Evolutionary conservation across 2,113 vertebrate genomes (phyloP).

Genomic region (Piliocolobus tephrosceles): DNA sequence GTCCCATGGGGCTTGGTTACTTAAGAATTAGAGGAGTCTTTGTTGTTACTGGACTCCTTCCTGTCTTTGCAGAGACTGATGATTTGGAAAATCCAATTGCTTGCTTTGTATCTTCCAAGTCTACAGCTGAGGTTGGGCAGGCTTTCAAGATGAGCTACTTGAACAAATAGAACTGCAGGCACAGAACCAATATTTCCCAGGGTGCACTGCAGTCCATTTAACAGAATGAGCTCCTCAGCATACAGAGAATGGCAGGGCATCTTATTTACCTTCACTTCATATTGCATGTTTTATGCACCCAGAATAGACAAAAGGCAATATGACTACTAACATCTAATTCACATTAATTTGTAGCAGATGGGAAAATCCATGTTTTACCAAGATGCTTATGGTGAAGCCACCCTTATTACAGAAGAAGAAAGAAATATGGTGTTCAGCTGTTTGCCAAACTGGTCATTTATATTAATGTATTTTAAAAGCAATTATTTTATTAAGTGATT

Average conservation of each 20-base stretch:
- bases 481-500: slow-evolving; percentile 68
- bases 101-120: slow-evolving; percentile 51
- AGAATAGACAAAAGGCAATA: slow-evolving; percentile 76
- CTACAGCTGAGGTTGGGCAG: slow-evolving; percentile 58
- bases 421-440: slow-evolving; percentile 70
- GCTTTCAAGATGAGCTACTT: slow-evolving; percentile 69
- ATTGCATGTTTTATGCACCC: slow-evolving; percentile 59
- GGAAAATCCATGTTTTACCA: slow-evolving; percentile 58
- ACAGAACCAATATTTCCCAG: slow-evolving; percentile 69
- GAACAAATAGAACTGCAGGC: slow-evolving; percentile 73
- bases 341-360: slow-evolving; percentile 79
- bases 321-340: slow-evolving; percentile 72
- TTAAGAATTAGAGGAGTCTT: slow-evolving; percentile 66
- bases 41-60: slow-evolving; percentile 48
- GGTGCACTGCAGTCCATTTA: slow-evolving; percentile 73
- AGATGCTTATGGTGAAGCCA: slow-evolving; percentile 65
- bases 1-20: background rate
- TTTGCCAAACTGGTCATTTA: slow-evolving; percentile 63
- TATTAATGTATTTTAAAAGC: slow-evolving; percentile 62
- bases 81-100: slow-evolving; percentile 71
- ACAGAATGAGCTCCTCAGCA: slow-evolving; percentile 67
- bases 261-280: slow-evolving; percentile 64
- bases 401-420: slow-evolving; percentile 23
- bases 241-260: slow-evolving; percentile 54
- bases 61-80: background rate